Conservation (phyloP, 1,140 invertebrate species). For the Musca domestica region DNA sequence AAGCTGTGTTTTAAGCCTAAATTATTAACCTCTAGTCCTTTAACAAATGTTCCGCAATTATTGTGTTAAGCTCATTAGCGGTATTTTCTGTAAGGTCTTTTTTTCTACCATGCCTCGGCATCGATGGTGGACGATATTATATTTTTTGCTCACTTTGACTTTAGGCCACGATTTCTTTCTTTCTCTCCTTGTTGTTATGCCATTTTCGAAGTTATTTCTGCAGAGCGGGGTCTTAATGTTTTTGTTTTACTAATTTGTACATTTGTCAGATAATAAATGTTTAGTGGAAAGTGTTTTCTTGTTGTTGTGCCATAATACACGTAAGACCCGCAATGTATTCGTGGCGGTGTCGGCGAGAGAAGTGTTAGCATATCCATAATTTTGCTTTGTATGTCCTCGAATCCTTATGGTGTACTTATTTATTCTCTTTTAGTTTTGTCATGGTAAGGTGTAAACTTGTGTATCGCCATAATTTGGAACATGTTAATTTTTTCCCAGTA, state of each 20-base stretch:
- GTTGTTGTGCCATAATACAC: no score
- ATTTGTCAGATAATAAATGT: conserved; percentile 21
- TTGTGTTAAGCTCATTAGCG: conserved; percentile 24
- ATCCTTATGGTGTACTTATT: not conserved
- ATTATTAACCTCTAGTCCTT: conserved; percentile 23
- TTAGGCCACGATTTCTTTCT: conserved; percentile 20
- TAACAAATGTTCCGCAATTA: conserved; percentile 23
- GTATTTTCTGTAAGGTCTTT: conserved; percentile 10
- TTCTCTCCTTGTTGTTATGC: not conserved
- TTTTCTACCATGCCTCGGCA: not conserved
- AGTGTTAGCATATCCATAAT: no score
- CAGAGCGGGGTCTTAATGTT: conserved; percentile 10
- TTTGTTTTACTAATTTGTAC: conserved; percentile 22
- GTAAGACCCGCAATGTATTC: no score
- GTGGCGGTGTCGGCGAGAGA: no score
- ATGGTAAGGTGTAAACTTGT: conserved; percentile 14
- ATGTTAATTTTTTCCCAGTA: conserved; percentile 4
- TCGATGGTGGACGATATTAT: not conserved
- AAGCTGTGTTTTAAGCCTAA: conserved; percentile 20
- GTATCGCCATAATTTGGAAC: conserved; percentile 7
- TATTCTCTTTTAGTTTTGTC: not conserved
- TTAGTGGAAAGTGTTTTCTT: conserved; percentile 10
- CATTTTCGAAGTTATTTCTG: conserved; percentile 1
- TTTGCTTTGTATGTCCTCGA: conserved; percentile 9
- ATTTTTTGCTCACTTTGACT: conserved; percentile 1